These are phyloP conservation scores for Scotopteryx bipunctaria DNA, from an alignment of 2,888 invertebrate species.

Conservation along the genomic window DNA sequence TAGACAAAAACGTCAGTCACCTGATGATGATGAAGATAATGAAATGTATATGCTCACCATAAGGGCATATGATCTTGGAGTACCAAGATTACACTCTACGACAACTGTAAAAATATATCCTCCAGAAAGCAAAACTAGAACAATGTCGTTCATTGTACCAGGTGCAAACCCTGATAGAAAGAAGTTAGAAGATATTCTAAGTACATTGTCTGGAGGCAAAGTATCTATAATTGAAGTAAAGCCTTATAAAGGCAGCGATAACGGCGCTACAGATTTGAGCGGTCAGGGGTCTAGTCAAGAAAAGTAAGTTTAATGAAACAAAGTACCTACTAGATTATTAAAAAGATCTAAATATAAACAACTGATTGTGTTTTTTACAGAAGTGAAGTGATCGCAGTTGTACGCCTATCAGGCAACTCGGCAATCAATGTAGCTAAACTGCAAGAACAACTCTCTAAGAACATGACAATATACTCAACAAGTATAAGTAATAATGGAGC, in stretches of 20 bases:
- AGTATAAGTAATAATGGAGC: conserved; percentile 37
- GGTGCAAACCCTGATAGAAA: conserved; percentile 88
- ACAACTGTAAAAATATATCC: conserved; percentile 90
- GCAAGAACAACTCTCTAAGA: conserved; percentile 84
- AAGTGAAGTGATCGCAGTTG: conserved; percentile 88
- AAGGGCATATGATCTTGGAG: conserved; percentile 92
- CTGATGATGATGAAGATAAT: conserved; percentile 68
- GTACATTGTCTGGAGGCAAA: conserved; percentile 90
- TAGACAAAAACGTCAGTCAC: conserved; percentile 75
- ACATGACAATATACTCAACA: conserved; percentile 72
- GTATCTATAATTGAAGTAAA: conserved; percentile 90
- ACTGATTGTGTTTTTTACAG: conserved; percentile 71
- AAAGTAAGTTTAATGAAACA: conserved; percentile 78
- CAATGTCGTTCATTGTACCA: conserved; percentile 92
- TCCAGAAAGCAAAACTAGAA: conserved; percentile 88
- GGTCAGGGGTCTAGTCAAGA: conserved; percentile 81
- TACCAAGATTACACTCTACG: conserved; percentile 89
- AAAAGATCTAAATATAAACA: too few relatives aligned
- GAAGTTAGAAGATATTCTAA: conserved; percentile 89
- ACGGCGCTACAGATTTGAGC: conserved; percentile 80
- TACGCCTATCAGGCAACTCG: conserved; percentile 85
- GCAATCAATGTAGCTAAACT: conserved; percentile 89
- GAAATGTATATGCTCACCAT: conserved; percentile 87
- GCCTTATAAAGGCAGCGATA: conserved; percentile 85
- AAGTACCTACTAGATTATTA: too few relatives aligned